Conservation (phyloP, 64 coral and sea anemone genomes). For the Dendrophyllia cribrosa region DNA sequence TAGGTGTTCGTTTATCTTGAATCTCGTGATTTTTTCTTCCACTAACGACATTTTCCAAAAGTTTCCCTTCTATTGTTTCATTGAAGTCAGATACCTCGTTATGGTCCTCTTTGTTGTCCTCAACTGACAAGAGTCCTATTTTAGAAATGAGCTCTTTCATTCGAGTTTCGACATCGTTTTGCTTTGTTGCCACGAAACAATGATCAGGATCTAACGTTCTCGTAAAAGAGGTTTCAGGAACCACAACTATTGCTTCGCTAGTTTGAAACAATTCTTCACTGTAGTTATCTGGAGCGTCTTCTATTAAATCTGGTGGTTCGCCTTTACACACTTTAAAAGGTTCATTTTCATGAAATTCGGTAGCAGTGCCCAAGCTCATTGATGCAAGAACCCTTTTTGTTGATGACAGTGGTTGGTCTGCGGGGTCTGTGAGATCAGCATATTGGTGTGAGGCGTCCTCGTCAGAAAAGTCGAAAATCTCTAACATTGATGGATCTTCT, state of each 20-base stretch:
- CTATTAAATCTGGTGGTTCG: conserved; percentile 5
- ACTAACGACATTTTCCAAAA: conserved; percentile 14
- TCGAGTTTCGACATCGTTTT: conserved; percentile 4
- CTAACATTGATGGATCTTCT: neutral
- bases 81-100: neutral
- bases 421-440: conserved; percentile 20
- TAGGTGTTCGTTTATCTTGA: conserved; percentile 10
- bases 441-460: conserved; percentile 33
- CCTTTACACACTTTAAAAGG: neutral
- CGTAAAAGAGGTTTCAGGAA: neutral
- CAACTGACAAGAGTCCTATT: neutral
- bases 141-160: neutral
- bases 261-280: neutral
- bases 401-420: neutral
- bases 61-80: conserved; percentile 2
- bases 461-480: conserved; percentile 18
- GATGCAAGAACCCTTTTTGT: neutral
- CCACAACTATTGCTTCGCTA: neutral
- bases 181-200: neutral
- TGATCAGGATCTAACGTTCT: conserved; percentile 25
- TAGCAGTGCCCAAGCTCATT: neutral
- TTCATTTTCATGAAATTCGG: neutral
- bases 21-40: neutral
- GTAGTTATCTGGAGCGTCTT: neutral
- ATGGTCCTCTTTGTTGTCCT: neutral